These are phyloP conservation scores for Plutella xylostella DNA, from an alignment of 2,888 invertebrate species.

Conservation along the genomic window DNA sequence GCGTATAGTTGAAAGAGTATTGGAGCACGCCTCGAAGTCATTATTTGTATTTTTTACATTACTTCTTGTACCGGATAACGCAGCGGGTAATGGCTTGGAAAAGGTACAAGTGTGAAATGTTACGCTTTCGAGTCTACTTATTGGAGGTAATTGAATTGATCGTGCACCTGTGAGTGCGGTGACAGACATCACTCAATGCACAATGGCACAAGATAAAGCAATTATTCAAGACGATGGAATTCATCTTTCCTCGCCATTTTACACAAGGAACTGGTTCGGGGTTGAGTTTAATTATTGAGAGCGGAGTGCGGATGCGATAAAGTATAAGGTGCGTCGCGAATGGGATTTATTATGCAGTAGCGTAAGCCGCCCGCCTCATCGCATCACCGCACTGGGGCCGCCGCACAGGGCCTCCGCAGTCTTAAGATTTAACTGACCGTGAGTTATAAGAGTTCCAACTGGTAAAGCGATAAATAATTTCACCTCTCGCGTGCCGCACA, in stretches of 20 bases:
- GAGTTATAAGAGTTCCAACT: constrained; percentile 19
- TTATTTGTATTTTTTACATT: constrained; percentile 20
- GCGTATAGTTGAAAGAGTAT: constrained; percentile 26
- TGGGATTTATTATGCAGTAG: constrained; percentile 39
- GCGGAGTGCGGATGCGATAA: constrained; percentile 35
- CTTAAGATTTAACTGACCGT: constrained; percentile 10
- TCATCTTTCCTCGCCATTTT: neutral
- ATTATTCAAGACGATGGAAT: neutral
- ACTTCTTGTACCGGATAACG: neutral
- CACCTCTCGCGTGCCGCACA: neutral
- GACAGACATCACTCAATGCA: too few relatives aligned
- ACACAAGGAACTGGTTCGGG: neutral
- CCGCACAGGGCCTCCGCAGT: neutral
- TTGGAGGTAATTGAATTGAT: too few relatives aligned
- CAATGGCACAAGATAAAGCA: neutral
- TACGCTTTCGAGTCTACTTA: too few relatives aligned
- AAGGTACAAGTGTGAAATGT: too few relatives aligned
- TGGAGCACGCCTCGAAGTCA: constrained; percentile 28
- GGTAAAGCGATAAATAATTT: neutral
- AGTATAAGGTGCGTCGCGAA: constrained; percentile 25
- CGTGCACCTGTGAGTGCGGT: too few relatives aligned
- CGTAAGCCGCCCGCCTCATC: too few relatives aligned
- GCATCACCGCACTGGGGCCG: too few relatives aligned
- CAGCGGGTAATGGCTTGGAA: neutral
- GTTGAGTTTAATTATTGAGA: constrained; percentile 39